Evolutionary conservation across 2,888 invertebrate genomes (phyloP).

Genomic region (Andrena bicolor): DNA sequence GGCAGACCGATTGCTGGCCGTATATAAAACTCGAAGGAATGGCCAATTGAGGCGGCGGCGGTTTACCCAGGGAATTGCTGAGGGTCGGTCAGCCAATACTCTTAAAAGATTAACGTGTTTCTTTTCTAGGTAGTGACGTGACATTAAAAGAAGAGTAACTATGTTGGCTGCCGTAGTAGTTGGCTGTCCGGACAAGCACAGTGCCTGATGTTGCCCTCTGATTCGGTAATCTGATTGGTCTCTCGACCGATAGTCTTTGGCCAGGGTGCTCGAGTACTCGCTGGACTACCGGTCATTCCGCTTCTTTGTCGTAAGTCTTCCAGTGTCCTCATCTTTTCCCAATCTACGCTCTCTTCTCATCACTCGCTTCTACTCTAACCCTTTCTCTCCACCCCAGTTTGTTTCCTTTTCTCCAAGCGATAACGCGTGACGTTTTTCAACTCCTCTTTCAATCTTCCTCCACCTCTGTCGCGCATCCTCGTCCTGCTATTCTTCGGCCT

Average conservation of each 20-base stretch:
- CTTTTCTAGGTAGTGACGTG: slow-evolving; percentile 78
- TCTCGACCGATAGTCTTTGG: slow-evolving; percentile 48
- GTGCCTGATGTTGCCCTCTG: slow-evolving; percentile 43
- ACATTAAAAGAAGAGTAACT: slow-evolving; percentile 75
- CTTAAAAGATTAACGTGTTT: slow-evolving; percentile 80
- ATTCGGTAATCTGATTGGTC: slow-evolving; percentile 43
- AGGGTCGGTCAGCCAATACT: slow-evolving; percentile 75
- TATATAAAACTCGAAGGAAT: slow-evolving; percentile 69
- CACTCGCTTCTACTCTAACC: not conserved
- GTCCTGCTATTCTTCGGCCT: not conserved
- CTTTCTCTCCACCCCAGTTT: not conserved
- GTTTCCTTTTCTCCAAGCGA: not conserved
- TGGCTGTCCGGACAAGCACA: slow-evolving; percentile 23
- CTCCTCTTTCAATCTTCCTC: not conserved
- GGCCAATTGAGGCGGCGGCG: slow-evolving; percentile 69
- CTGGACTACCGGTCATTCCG: slow-evolving; percentile 46
- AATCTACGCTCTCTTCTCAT: not conserved
- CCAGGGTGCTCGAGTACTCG: slow-evolving; percentile 12
- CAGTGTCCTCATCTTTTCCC: not conserved
- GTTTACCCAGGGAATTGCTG: slow-evolving; percentile 74
- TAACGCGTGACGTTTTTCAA: slow-evolving; percentile 4
- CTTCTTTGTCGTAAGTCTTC: slow-evolving; percentile 26
- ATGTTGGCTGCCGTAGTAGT: slow-evolving; percentile 52
- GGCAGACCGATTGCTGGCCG: slow-evolving; percentile 32
- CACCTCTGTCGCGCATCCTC: not conserved